Evolutionary conservation across 2,888 invertebrate species (phyloP).

Genomic region (Cerceris rybyensis): DNA sequence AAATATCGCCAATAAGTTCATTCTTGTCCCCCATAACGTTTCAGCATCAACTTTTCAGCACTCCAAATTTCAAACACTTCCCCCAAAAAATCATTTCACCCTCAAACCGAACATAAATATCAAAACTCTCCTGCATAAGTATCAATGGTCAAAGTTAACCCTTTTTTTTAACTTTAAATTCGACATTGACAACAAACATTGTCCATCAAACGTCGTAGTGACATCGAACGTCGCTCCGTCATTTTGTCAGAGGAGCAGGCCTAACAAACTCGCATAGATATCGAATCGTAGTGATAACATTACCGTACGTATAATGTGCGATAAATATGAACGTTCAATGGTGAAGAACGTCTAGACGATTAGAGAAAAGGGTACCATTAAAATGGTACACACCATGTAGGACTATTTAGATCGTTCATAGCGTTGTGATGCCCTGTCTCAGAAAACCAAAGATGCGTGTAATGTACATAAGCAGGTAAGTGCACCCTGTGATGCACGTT

Average conservation of each 20-base stretch:
- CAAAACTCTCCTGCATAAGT: too few species aligned
- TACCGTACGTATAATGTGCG: background rate
- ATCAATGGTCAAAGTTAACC: too few species aligned
- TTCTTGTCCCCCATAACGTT: too few species aligned
- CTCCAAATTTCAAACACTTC: too few species aligned
- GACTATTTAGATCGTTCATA: slow-evolving; percentile 10
- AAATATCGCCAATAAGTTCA: too few species aligned
- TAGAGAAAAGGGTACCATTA: background rate
- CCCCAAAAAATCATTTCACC: too few species aligned
- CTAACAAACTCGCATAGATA: slow-evolving; percentile 41
- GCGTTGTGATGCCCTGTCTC: slow-evolving; percentile 23
- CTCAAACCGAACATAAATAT: too few species aligned
- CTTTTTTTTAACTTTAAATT: too few species aligned
- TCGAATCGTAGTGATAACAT: slow-evolving; percentile 24
- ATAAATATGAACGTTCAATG: background rate
- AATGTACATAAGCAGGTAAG: slow-evolving; percentile 29
- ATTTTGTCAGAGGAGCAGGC: slow-evolving; percentile 32
- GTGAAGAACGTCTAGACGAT: too few species aligned
- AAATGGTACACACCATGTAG: slow-evolving; percentile 8
- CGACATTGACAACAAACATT: background rate
- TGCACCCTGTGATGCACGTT: slow-evolving; percentile 19
- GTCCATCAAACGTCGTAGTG: slow-evolving; percentile 20
- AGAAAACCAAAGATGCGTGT: slow-evolving; percentile 67
- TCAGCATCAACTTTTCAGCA: too few species aligned
- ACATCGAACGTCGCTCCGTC: slow-evolving; percentile 25